Base-by-base conservation (phyloP, 37 sponge, comb jelly and placozoan genomes). In the Axinella damicornis region DNA sequence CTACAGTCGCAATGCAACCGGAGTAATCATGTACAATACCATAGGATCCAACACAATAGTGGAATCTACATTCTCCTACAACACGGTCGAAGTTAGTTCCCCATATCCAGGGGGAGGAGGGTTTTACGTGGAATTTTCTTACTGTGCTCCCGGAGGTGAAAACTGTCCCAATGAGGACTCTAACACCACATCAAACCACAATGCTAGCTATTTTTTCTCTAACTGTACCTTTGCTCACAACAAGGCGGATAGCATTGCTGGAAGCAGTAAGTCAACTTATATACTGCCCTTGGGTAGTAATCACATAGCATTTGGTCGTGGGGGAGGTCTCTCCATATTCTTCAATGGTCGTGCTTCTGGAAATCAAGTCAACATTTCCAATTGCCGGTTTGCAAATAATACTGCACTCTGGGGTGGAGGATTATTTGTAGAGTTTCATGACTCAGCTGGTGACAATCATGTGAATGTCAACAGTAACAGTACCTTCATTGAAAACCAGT, bases 401-500 rank as follows among this genome's bases (percentile, higher is more conserved):
- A 22, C 14, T 30, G 91, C 91, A 16, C 17, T 71, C 1, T 76
- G 71, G 69, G 91, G 91, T 60, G 91, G 86, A 17, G 91, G 91
- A n/a, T n/a, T 90, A 6, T 84, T 85, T 54, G 69, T 80, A 37
- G 91, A 85, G 32, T 90, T 83, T 46, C 80, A 90, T 18, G 90
- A 84, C 58, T 57, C 54, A 4, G 27, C 75, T 16, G 2, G 17
- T 18, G 39, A 38, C 32, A 90, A 90, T 53, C 52, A 6, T 11
- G 59, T 90, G 2, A 15, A 22, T 20, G 57, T 85, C 9, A n/a
- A n/a, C n/a, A 35, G 40, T 9, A 33, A 59, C 61, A 40, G 46
- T n/a, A 2, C 25, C 0, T 62, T 88, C 21, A 20, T 16, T 53
- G 30, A 64, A 18, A 88, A 88, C 31, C 15, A 0, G 25, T 73